These are phyloP conservation scores for Toxonevra muliebris DNA, from an alignment of 2,888 invertebrate species.

Conservation along the genomic window DNA sequence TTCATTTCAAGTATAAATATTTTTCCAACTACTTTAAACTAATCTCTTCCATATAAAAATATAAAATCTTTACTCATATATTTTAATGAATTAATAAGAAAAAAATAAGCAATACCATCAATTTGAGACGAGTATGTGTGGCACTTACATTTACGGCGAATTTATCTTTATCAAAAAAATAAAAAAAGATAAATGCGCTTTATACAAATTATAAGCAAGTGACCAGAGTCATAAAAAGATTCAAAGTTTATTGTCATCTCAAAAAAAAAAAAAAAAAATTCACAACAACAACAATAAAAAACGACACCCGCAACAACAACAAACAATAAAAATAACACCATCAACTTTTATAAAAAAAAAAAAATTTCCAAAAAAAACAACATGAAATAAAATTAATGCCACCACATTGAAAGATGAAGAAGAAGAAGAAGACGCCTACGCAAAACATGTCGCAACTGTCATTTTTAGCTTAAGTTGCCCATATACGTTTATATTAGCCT, in stretches of 20 bases:
- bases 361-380: slow-evolving; percentile 17
- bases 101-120: too few species aligned
- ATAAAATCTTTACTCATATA: too few species aligned
- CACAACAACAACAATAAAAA: slow-evolving; percentile 29
- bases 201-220: background rate
- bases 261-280: slow-evolving; percentile 24
- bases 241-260: slow-evolving; percentile 15
- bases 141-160: background rate
- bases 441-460: slow-evolving; percentile 62
- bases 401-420: slow-evolving; percentile 8
- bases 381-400: slow-evolving; percentile 8
- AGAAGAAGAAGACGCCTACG: slow-evolving; percentile 54
- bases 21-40: too few species aligned
- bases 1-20: too few species aligned
- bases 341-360: slow-evolving; percentile 21
- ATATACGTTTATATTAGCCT: slow-evolving; percentile 64
- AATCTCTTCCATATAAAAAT: too few species aligned
- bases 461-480: slow-evolving; percentile 62
- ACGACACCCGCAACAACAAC: slow-evolving; percentile 1
- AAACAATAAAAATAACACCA: slow-evolving; percentile 15
- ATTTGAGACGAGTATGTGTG: background rate
- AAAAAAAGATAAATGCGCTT: background rate
- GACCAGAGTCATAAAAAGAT: background rate
- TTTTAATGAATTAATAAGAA: too few species aligned
- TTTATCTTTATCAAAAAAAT: slow-evolving; percentile 7